phyloP scores from a whole-genome alignment of 2,888 invertebrate species.

The Lasioglossum lativentre region DNA sequence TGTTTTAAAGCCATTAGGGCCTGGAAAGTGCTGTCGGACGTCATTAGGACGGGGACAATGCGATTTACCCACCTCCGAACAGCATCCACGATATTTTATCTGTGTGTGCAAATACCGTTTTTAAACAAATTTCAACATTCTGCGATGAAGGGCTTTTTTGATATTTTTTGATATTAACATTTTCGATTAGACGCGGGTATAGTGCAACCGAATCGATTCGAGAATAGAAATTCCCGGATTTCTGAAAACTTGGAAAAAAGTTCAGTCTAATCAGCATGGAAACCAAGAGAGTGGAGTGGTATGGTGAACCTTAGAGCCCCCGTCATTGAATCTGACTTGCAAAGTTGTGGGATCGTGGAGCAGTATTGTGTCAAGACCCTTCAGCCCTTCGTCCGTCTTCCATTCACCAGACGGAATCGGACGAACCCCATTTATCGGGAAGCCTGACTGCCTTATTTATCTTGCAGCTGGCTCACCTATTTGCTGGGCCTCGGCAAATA shows the following conservation, averaged over 20 bases:
- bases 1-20: constrained; percentile 27
- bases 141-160: no score
- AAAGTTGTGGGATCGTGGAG: background rate
- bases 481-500: constrained; percentile 16
- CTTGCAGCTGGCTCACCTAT: constrained; percentile 27
- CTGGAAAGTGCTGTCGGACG: constrained; percentile 24
- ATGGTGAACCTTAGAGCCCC: background rate
- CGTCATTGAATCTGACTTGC: constrained; percentile 7
- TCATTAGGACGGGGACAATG: constrained; percentile 20
- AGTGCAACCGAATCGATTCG: no score
- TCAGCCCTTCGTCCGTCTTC: constrained; percentile 9
- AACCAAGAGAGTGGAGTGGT: background rate
- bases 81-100: background rate
- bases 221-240: background rate
- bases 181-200: no score
- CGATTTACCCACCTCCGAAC: background rate
- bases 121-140: background rate
- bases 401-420: background rate
- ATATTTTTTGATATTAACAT: no score
- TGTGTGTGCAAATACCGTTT: background rate
- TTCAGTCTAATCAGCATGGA: background rate
- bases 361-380: background rate
- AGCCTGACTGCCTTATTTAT: constrained; percentile 29
- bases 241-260: background rate
- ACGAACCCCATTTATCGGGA: constrained; percentile 1